Percentiles rank a stretch among this genome's conserved stretches.
These are phyloP conservation scores for Hylaea fasciaria DNA, from an alignment of 2,888 invertebrate genomes.

Conservation along the genomic window DNA sequence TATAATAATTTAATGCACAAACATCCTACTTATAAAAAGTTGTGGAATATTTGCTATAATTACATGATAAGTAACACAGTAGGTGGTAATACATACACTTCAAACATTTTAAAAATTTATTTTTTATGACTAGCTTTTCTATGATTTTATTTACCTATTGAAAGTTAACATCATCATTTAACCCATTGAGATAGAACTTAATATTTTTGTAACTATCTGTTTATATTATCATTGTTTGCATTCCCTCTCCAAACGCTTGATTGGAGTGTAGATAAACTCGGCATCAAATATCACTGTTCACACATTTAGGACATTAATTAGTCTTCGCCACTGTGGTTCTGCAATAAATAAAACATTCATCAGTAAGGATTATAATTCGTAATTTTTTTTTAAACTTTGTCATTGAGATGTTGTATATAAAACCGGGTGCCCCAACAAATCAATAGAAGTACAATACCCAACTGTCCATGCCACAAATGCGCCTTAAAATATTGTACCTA, in stretches of 20 bases:
- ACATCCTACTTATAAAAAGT: too few species aligned
- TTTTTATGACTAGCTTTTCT: constrained; percentile 10
- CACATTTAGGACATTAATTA: constrained; percentile 62
- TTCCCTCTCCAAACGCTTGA: not conserved
- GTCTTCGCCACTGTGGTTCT: constrained; percentile 71
- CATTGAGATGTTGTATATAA: too few species aligned
- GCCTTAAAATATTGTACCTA: too few species aligned
- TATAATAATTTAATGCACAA: too few species aligned
- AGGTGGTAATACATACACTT: not conserved
- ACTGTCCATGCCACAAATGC: too few species aligned
- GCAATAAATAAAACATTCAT: constrained; percentile 46
- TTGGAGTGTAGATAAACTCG: not conserved
- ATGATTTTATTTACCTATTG: not conserved
- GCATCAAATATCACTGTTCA: constrained; percentile 36
- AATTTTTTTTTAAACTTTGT: not conserved
- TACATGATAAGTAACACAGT: not conserved
- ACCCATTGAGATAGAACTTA: too few species aligned
- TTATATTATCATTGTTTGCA: too few species aligned
- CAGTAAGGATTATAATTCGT: not conserved
- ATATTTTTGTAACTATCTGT: too few species aligned
- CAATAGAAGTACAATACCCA: too few species aligned
- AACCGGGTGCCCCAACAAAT: too few species aligned
- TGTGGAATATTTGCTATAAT: not conserved
- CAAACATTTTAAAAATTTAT: not conserved
- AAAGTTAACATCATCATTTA: not conserved